A percentile compares a stretch with the other conserved stretches of the same genome.
These are phyloP conservation scores for Diplodus puntazzo DNA, from an alignment of 2,797 vertebrate species.

Conservation along the genomic window DNA sequence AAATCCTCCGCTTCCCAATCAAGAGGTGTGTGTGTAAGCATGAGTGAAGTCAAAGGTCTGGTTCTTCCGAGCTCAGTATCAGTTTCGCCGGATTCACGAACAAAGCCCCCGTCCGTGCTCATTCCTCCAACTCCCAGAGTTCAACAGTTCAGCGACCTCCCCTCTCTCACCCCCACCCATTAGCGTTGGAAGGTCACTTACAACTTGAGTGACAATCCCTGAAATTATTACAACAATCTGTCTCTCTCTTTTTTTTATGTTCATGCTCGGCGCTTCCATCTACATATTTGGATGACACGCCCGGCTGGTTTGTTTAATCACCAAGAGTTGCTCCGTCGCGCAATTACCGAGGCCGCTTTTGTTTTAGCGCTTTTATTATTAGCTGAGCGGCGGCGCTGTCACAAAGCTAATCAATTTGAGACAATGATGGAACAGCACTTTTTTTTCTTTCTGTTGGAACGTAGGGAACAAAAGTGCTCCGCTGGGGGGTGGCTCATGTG, in stretches of 20 bases:
- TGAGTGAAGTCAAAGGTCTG: not conserved
- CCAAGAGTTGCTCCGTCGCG: constrained; percentile 36
- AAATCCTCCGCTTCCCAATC: constrained; percentile 32
- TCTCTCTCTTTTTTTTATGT: constrained; percentile 11
- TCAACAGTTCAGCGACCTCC: constrained; percentile 52
- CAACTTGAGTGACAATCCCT: constrained; percentile 59
- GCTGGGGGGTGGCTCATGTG: not conserved
- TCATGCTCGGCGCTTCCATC: constrained; percentile 35
- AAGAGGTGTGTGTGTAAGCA: not conserved
- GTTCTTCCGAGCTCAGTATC: not conserved
- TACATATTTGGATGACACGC: constrained; percentile 68
- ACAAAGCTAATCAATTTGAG: constrained; percentile 53
- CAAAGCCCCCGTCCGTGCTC: not conserved
- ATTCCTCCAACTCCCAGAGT: constrained; percentile 47
- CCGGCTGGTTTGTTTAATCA: constrained; percentile 65
- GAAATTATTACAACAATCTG: constrained; percentile 61
- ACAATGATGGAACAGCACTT: constrained; percentile 2
- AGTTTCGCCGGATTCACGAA: not conserved
- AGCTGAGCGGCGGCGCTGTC: constrained; percentile 31
- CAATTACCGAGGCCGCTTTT: constrained; percentile 37
- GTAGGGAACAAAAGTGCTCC: constrained; percentile 3
- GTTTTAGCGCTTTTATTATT: constrained; percentile 40
- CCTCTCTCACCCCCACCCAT: not conserved
- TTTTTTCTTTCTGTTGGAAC: not conserved
- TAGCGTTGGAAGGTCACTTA: constrained; percentile 63